Evolutionary conservation across 2,113 vertebrate species (phyloP).

Genomic region (Manacus vitellinus): DNA sequence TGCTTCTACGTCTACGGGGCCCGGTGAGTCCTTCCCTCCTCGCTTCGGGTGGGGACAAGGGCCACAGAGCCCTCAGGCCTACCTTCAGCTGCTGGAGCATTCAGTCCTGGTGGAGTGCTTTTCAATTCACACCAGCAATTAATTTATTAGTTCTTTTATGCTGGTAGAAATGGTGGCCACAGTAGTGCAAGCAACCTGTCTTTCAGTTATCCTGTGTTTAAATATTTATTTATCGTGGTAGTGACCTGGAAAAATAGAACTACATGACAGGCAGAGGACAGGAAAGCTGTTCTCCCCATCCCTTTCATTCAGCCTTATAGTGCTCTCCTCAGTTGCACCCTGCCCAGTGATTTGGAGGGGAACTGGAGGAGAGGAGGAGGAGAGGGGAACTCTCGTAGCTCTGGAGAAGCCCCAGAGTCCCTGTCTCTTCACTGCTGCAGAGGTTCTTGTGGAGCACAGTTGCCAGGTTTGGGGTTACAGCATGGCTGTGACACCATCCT

Average conservation of each 20-base stretch:
- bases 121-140: not conserved
- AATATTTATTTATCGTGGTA: not conserved
- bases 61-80: not conserved
- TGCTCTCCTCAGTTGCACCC: not conserved
- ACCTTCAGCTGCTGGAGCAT: not conserved
- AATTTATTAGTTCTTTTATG: not conserved
- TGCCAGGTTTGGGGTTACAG: not conserved
- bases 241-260: not conserved
- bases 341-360: not conserved
- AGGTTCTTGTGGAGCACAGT: not conserved
- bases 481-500: not conserved
- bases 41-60: not conserved
- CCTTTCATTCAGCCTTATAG: not conserved
- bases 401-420: not conserved
- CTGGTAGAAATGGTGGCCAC: not conserved
- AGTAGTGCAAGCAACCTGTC: not conserved
- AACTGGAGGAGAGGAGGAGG: not conserved
- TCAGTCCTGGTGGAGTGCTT: not conserved
- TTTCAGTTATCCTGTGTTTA: not conserved
- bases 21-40: conserved; percentile 75
- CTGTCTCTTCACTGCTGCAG: not conserved
- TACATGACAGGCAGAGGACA: not conserved
- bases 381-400: not conserved
- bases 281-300: not conserved
- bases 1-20: conserved; percentile 99